Base-by-base conservation (phyloP, 2,113 vertebrate species). In the Rhea pennata region DNA sequence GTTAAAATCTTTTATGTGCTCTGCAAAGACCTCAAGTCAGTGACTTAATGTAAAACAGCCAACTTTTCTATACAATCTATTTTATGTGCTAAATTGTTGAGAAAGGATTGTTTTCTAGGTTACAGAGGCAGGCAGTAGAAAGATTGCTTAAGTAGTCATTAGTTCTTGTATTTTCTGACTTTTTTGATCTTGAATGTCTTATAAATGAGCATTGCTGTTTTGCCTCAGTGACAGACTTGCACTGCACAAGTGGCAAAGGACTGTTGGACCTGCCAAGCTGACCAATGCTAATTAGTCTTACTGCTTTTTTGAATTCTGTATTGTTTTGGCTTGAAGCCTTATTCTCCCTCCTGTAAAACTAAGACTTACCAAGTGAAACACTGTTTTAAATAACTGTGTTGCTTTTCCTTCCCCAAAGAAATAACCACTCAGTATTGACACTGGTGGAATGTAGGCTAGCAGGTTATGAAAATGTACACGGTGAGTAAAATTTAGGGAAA, bases 21-120 rank as follows among this genome's bases (percentile, higher is more conserved):
- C 54, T 92, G 36, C 64, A 71, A 1, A 42, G 17, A 74, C 27
- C 16, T 56, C 42, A 65, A 31, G 64, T 62, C 51, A 76, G 56
- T 83, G 20, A 27, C 12, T 20, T 9, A n/a, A 66, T 13, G 16
- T 88, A 27, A 62, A 88, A 56, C 9, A 56, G 4, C 0, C 0
- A 3, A 48, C 40, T 88, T 48, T 48, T 26, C 29, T 88, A 46
- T 33, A 15, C 10, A 42, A 36, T 39, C 42, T 56, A 42, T 24
- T 89, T 40, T 27, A 14, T 48, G 31, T 72, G 27, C 29, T 15
- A n/a, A 78, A 9, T 19, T 62, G 15, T 36, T 73, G 72, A 39
- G 51, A 84, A 51, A 20, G 10, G 12, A 22, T 21, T 56, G 10
- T 1, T 10, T 90, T 87, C n/a, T 51, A 72, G 12, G 4, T 66